Evolutionary conservation across 2,888 invertebrate species (phyloP), one percentile per base, ranked within the genome.

Genomic region (Thumatha senex): DNA sequence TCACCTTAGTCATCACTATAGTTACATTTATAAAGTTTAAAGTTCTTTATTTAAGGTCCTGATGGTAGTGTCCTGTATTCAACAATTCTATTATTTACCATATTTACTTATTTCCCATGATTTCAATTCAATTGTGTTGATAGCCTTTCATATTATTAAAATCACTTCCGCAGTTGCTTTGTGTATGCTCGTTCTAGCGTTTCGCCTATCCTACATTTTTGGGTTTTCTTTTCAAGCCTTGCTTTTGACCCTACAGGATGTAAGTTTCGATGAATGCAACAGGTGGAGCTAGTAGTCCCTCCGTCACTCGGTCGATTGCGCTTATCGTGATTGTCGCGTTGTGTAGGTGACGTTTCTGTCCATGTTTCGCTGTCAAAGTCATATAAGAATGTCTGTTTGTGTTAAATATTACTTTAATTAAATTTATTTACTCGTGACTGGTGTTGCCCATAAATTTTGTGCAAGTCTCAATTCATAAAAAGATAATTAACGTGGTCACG

Each of bases 211-310:
- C 80, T 70, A 77, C 59, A 73, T 82, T 86, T 68, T 89, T 80
- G 76, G 77, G 72, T 66, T 79, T 80, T 84, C 76, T 78, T 76
- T 82, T 74, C 61, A 75, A 78, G 74, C 69, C 14, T 13, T 64
- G 68, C 69, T 69, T 77, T 54, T 73, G 71, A 76, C 84, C 84
- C 85, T 74, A 78, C 80, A 79, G 83, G 78, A 79, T 77, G 78
- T 82, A 75, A 79, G 76, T 86, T 78, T 65, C 68, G 58, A 61
- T 64, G 54, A 51, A 58, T 57, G 58, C 62, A 64, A 86, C 86
- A 92, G 92, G 89, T 92, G 92, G 92, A 82, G 90, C 83, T 82
- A 84, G 73, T 63, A 59, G 71, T 65, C 63, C 70, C 68, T 70
- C 70, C 76, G 75, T 72, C 67, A 74, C 74, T 72, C 70, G 74